Percentiles rank a stretch among this genome's conserved stretches.
Evolutionary conservation across 92 coral and sea anemone species (phyloP).

Genomic region (Palythoa grandiflora): DNA sequence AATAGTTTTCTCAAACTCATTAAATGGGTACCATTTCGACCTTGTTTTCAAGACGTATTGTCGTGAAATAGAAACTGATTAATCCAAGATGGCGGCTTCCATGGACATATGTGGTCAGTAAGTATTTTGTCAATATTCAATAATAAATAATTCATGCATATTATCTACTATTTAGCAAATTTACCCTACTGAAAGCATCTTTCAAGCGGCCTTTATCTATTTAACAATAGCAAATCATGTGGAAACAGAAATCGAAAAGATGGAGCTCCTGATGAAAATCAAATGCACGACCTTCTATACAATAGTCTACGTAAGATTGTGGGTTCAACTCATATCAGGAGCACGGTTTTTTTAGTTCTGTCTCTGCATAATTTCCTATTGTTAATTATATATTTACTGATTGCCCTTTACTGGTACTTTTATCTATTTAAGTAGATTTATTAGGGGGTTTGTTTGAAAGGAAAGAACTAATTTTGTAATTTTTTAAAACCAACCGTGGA

Average conservation of each 20-base stretch:
- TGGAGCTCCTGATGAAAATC: too few relatives aligned
- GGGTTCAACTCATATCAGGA: not conserved
- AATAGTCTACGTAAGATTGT: too few relatives aligned
- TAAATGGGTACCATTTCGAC: not conserved
- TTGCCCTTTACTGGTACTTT: too few relatives aligned
- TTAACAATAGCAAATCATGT: not conserved
- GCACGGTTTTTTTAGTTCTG: too few relatives aligned
- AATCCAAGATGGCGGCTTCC: conserved; percentile 9
- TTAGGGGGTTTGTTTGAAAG: too few relatives aligned
- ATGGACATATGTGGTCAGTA: not conserved
- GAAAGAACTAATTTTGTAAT: not conserved
- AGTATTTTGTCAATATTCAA: not conserved
- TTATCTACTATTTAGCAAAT: not conserved
- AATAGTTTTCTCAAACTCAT: not conserved
- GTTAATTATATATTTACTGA: not conserved
- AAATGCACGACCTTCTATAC: too few relatives aligned
- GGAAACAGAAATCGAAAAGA: too few relatives aligned
- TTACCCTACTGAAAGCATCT: not conserved
- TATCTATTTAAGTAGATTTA: too few relatives aligned
- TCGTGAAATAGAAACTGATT: not conserved
- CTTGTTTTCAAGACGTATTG: not conserved
- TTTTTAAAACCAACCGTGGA: too few relatives aligned
- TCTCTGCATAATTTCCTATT: too few relatives aligned
- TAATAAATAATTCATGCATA: not conserved
- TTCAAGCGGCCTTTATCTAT: not conserved